Base-by-base conservation (phyloP, 2,113 vertebrate genomes). In the Macrotis lagotis region DNA sequence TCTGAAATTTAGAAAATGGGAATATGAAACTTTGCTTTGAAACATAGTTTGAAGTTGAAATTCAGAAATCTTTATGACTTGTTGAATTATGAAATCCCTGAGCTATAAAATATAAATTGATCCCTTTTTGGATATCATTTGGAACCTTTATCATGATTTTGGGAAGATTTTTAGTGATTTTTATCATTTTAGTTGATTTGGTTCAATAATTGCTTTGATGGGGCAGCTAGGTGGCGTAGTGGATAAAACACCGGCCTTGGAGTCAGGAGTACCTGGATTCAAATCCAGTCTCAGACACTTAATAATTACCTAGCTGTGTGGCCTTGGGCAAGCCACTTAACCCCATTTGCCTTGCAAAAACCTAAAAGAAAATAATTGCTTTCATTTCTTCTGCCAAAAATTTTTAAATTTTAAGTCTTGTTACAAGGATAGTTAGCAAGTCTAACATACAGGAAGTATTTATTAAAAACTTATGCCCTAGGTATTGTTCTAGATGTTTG, bases 121-220 rank as follows among this genome's bases (percentile, higher is more conserved):
- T n/a, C 31, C 16, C 22, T 83, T 83, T 83, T 83, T 83, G 22
- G 6, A 83, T 44, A 74, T 22, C 7, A 22, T 91, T 93, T 94
- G 93, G 91, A 26, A 92, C 44, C 37, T 66, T 55, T 93, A n/a
- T 31, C 16, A 88, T 90, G 47, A 26, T 93, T 97, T 94, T 94
- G 48, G 26, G 91, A 96, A 50, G 11, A 93, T 91, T 55, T 52
- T 92, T 37, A n/a, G 26, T 92, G n/a, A 31, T 94, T 92, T 94
- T 74, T 92, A 96, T 93, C 48, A 22, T 66, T 95, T 51, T 88
- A 11, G 3, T 91, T 52, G 96, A 44, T 95, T 96, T 95, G 93
- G 3, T 53, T 94, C 44, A 92, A 88, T 14, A 90, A 55, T 95
- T 90, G 6, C 10, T 92, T 96, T 88, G 26, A 19, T n/a, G n/a